A percentile compares a stretch with the other conserved stretches of the same genome.
phyloP scores from a whole-genome alignment of 1,140 invertebrate species.

The Zelostemma sp. region DNA sequence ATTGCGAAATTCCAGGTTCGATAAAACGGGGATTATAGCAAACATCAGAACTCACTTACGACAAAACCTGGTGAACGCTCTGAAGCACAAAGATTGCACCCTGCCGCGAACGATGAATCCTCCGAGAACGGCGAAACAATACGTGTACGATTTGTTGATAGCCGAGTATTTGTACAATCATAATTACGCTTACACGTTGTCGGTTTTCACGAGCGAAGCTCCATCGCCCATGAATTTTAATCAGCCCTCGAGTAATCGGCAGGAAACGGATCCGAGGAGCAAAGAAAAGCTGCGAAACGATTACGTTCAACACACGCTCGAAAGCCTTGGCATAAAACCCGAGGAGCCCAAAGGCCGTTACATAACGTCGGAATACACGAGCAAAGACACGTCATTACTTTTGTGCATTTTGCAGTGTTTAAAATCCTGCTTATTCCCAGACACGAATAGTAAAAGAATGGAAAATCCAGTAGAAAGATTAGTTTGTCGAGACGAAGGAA shows the following conservation, averaged over 20 bases:
- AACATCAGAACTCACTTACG: slow-evolving; percentile 65
- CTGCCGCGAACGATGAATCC: slow-evolving; percentile 41
- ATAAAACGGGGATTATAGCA: slow-evolving; percentile 65
- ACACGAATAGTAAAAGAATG: slow-evolving; percentile 1
- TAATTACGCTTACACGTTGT: slow-evolving; percentile 65
- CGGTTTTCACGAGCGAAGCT: slow-evolving; percentile 67
- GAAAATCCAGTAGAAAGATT: slow-evolving; percentile 3
- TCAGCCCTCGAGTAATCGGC: slow-evolving; percentile 31
- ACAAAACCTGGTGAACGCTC: slow-evolving; percentile 63
- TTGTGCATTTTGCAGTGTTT: slow-evolving; percentile 60
- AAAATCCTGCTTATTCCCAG: slow-evolving; percentile 28
- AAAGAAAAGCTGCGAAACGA: slow-evolving; percentile 59
- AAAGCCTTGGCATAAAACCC: slow-evolving; percentile 63
- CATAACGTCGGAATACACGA: slow-evolving; percentile 57
- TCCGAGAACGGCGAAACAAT: slow-evolving; percentile 64
- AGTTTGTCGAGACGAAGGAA: slow-evolving; percentile 25
- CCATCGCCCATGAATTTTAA: slow-evolving; percentile 64
- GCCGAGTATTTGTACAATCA: slow-evolving; percentile 66
- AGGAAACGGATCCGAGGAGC: slow-evolving; percentile 14
- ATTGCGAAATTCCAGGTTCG: slow-evolving; percentile 57
- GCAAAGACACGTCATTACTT: slow-evolving; percentile 55
- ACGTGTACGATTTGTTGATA: slow-evolving; percentile 65
- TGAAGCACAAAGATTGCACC: slow-evolving; percentile 58
- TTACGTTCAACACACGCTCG: slow-evolving; percentile 60
- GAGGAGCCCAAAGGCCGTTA: slow-evolving; percentile 50